These are phyloP conservation scores for Catharus minimus DNA, from an alignment of 2,113 vertebrate genomes.

Conservation along the genomic window DNA sequence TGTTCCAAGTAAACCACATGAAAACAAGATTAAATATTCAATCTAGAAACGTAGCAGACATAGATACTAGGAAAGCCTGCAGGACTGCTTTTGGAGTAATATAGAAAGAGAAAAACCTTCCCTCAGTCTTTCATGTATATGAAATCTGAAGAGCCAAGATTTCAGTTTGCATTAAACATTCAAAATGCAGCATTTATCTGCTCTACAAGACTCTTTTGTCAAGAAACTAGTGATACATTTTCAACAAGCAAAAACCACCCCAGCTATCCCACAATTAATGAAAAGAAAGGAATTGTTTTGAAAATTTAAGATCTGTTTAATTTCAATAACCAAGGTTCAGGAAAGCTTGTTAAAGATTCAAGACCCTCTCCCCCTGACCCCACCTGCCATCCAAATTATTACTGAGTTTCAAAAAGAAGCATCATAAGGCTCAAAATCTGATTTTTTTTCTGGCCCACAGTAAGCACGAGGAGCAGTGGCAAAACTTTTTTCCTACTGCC, in stretches of 20 bases:
- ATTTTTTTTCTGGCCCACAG: not conserved
- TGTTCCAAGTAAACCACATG: slow-evolving; percentile 49
- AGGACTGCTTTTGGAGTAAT: not conserved
- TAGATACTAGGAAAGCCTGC: slow-evolving; percentile 1
- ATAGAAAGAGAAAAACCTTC: not conserved
- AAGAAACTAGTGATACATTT: not conserved
- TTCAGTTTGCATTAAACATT: not conserved
- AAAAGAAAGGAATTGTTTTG: not conserved
- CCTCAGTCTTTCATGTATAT: not conserved
- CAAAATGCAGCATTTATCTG: not conserved
- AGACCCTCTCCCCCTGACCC: not conserved
- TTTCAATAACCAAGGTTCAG: not conserved
- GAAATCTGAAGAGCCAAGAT: not conserved
- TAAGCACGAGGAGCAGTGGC: not conserved
- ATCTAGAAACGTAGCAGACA: not conserved
- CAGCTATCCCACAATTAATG: not conserved
- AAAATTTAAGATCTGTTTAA: not conserved
- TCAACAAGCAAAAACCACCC: not conserved
- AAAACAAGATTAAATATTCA: slow-evolving; percentile 51
- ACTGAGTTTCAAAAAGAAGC: not conserved
- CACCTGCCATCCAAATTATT: not conserved
- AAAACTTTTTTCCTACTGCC: not conserved
- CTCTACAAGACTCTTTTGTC: not conserved
- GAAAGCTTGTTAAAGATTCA: not conserved
- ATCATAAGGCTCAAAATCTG: not conserved